Evolutionary conservation across 2,797 vertebrate species (phyloP), one percentile per base, ranked within the genome.

Genomic region (Acanthiza pusilla): DNA sequence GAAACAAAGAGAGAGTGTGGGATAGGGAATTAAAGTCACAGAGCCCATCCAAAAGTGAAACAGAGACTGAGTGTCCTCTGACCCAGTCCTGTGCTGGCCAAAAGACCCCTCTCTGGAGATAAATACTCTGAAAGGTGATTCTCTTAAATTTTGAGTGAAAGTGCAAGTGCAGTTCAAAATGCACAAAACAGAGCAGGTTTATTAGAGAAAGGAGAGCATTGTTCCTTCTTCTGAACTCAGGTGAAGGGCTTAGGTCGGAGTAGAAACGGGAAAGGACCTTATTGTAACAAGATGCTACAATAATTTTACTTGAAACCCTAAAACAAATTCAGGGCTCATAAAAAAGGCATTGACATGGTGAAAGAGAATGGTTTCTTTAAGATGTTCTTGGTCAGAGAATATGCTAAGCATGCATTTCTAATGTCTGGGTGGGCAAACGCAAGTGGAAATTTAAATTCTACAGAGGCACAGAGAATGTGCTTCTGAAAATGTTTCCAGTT

Each of bases 381-480:
- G 97, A 93, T 94, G 91, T 96, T 96, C 82, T 94, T 93, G 94
- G 96, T 94, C 95, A 92, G 57, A 60, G 88, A 91, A 96, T 95
- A 94, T 65, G 79, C 95, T 94, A 93, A 97, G 95, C 93, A 94
- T 95, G 96, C 93, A 93, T 90, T 91, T 95, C 93, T 89, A 94
- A 84, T 89, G 92, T 88, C 96, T 96, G 96, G 85, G 94, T 89
- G 97, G 97, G 93, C 88, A 97, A 97, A 97, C 48, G 40, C 80
- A 93, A 96, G 87, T 95, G 96, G 94, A 96, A 97, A 96, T 88
- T 96, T 94, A 96, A 96, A 94, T 96, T 95, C 97, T 97, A 96
- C 62, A 82, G 96, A 97, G 96, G 95, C 75, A 85, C 48, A 77
- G 95, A 94, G 94, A 97, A 96, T 96, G 96, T 93, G 92, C 96